Evolutionary conservation across 1,140 invertebrate genomes (phyloP).

Genomic region (Drosophila setifemur): DNA sequence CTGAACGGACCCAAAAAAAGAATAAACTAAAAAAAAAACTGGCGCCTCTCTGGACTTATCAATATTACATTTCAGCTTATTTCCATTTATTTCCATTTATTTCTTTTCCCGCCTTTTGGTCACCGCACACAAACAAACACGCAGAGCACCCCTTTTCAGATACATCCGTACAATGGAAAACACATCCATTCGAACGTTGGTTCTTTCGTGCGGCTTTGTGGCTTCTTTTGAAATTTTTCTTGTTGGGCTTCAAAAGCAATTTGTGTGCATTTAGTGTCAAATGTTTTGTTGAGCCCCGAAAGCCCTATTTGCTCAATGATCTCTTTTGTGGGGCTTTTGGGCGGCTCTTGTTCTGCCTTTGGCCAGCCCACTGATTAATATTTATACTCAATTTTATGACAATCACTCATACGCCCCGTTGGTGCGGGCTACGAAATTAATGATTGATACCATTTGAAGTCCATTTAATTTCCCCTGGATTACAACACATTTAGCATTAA

Average conservation of each 20-base stretch:
- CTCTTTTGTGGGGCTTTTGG: conserved; percentile 23
- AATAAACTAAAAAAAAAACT: conserved; percentile 21
- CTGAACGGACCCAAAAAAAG: conserved; percentile 24
- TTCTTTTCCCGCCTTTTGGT: background rate
- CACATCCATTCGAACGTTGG: conserved; percentile 8
- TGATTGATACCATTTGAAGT: conserved; percentile 69
- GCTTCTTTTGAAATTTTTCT: conserved; percentile 48
- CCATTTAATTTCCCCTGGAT: conserved; percentile 53
- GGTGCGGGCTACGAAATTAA: conserved; percentile 35
- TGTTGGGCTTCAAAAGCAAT: conserved; percentile 69
- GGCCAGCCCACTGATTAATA: conserved; percentile 38
- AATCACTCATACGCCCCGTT: conserved; percentile 58
- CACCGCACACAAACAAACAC: conserved; percentile 23
- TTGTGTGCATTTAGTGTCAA: conserved; percentile 74
- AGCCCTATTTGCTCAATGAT: conserved; percentile 40
- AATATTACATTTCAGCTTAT: conserved; percentile 62
- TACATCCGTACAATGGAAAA: conserved; percentile 6
- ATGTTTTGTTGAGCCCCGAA: conserved; percentile 53
- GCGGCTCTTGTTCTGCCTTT: too few species aligned
- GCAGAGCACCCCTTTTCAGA: conserved; percentile 4
- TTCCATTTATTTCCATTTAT: conserved; percentile 23
- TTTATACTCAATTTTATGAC: conserved; percentile 54
- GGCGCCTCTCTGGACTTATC: conserved; percentile 61
- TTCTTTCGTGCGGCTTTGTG: conserved; percentile 35
- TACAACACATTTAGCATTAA: conserved; percentile 43